Percentiles rank a stretch among this genome's conserved stretches.
Conservation (phyloP, 2,113 vertebrate species). For the Suricata suricatta region DNA sequence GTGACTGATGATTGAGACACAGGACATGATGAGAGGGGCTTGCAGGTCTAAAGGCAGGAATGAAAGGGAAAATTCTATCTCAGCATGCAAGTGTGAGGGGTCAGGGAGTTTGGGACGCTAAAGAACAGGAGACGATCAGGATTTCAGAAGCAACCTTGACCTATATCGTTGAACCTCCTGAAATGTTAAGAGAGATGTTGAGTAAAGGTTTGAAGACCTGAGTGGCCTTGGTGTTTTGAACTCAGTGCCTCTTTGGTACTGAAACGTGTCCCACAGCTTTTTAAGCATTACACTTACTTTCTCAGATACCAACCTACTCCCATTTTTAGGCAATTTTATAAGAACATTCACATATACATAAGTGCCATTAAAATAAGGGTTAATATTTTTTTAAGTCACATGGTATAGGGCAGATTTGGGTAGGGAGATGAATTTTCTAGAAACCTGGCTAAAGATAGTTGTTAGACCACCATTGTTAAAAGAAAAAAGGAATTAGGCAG, state of each 20-base stretch:
- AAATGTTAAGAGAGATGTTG: not conserved
- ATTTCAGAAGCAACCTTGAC: not conserved
- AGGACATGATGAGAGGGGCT: not conserved
- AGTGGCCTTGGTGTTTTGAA: not conserved
- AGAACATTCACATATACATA: not conserved
- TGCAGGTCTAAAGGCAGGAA: accelerated
- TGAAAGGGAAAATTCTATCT: not conserved
- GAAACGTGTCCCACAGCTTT: not conserved
- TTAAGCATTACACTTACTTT: not conserved
- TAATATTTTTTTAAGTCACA: not conserved
- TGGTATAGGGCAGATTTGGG: not conserved
- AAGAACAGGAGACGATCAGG: not conserved
- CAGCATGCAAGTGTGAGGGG: not conserved
- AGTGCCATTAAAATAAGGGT: not conserved
- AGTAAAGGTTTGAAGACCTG: not conserved
- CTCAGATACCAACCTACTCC: not conserved
- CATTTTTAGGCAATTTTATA: not conserved
- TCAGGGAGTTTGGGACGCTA: not conserved
- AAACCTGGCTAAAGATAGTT: not conserved
- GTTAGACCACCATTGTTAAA: not conserved
- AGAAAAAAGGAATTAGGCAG: not conserved
- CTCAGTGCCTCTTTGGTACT: not conserved
- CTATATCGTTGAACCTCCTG: not conserved
- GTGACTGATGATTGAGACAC: not conserved
- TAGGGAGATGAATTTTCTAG: not conserved